Evolutionary conservation across 2,888 invertebrate genomes (phyloP).

Genomic region (Lasioglossum malachurum): DNA sequence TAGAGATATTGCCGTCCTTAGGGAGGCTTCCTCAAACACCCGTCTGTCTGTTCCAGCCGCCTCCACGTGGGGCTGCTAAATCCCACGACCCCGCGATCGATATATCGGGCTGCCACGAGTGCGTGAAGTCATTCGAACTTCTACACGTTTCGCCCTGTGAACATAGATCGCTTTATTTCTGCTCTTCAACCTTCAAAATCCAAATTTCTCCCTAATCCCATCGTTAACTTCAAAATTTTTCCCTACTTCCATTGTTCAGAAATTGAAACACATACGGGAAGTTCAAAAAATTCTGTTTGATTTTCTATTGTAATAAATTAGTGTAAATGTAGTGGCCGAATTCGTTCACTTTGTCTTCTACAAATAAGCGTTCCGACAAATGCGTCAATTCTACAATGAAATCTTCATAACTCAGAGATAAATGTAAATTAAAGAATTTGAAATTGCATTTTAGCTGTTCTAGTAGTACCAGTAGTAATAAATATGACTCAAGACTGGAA

Average conservation of each 20-base stretch:
- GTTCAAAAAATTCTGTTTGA: background rate
- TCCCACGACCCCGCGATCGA: constrained; percentile 66
- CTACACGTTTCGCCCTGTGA: constrained; percentile 42
- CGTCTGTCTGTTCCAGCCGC: constrained; percentile 25
- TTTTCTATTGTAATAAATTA: background rate
- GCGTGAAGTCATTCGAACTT: constrained; percentile 51
- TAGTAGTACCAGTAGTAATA: background rate
- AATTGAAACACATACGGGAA: too few relatives aligned
- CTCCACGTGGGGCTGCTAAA: constrained; percentile 60
- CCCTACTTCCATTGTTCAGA: too few relatives aligned
- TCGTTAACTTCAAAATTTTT: too few relatives aligned
- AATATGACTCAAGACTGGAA: background rate
- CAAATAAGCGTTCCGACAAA: background rate
- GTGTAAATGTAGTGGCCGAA: background rate
- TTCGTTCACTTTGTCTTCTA: background rate
- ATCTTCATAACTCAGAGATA: background rate
- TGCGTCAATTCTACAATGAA: background rate
- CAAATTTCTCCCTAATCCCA: too few relatives aligned
- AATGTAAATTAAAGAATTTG: background rate
- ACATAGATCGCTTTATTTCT: constrained; percentile 26
- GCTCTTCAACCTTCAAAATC: background rate
- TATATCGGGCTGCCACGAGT: constrained; percentile 60
- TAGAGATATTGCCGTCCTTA: constrained; percentile 73
- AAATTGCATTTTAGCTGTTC: background rate
- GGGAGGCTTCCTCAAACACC: constrained; percentile 47